Percentiles rank a stretch among this genome's conserved stretches.
These are phyloP conservation scores for Microtus oregoni DNA, from an alignment of 2,113 vertebrate genomes.

Conservation along the genomic window DNA sequence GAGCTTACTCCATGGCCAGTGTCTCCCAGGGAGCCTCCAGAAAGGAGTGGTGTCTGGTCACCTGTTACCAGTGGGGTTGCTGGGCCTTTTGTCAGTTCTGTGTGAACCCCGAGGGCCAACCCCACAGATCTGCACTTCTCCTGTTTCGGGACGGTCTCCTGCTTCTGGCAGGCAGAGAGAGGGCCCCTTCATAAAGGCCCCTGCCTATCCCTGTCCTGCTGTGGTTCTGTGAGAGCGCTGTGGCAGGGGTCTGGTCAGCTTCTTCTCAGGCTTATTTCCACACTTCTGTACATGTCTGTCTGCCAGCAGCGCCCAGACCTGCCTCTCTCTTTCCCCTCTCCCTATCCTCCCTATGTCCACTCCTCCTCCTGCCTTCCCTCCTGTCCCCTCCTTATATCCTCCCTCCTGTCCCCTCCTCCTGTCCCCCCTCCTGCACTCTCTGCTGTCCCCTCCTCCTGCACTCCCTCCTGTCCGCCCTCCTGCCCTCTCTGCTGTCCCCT, in stretches of 20 bases:
- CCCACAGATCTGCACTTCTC: background rate
- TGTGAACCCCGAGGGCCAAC: background rate
- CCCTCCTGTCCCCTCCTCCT: no score
- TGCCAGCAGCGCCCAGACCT: background rate
- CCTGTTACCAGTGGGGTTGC: background rate
- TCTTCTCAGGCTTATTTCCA: no score
- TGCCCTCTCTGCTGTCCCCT: no score
- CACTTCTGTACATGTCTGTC: background rate
- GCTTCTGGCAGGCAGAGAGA: background rate
- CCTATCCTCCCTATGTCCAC: fast-evolving
- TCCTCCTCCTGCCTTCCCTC: background rate
- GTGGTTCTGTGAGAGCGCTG: background rate
- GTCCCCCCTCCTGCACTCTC: no score
- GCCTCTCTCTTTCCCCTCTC: background rate
- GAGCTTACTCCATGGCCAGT: no score
- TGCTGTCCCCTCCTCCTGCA: background rate
- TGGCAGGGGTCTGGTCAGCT: background rate
- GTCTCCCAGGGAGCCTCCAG: background rate
- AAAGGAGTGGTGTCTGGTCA: background rate
- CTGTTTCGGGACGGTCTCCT: background rate
- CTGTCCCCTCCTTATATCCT: background rate
- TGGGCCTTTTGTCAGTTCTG: background rate
- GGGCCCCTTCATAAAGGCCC: background rate
- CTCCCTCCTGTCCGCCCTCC: background rate
- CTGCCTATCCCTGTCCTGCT: background rate